Conservation (phyloP, 2,113 vertebrate species). For the Labeo rohita region DNA sequence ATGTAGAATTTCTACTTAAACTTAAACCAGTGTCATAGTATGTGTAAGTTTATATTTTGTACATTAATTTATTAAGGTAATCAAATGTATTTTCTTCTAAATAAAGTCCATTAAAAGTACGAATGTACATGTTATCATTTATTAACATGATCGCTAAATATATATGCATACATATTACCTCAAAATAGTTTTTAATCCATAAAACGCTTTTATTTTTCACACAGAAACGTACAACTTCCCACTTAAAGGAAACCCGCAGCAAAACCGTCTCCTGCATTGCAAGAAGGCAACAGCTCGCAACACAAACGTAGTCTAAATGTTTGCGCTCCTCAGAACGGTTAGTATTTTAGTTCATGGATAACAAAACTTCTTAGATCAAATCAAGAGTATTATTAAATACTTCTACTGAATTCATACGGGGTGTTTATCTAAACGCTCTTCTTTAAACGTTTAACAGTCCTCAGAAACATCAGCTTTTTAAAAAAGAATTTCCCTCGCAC, state of each 20-base stretch:
- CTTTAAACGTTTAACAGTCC: background rate
- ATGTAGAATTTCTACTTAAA: background rate
- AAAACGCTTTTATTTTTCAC: background rate
- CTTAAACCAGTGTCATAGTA: background rate
- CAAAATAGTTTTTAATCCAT: background rate
- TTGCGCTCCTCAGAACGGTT: background rate
- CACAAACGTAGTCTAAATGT: background rate
- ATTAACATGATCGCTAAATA: background rate
- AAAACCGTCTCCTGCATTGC: no score
- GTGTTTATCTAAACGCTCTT: background rate
- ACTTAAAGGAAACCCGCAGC: no score
- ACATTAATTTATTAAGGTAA: background rate
- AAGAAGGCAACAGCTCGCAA: background rate
- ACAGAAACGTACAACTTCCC: background rate
- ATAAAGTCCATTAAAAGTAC: background rate
- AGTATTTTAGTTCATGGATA: background rate
- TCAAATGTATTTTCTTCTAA: background rate
- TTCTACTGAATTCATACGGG: background rate
- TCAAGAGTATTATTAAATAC: background rate
- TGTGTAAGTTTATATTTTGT: background rate
- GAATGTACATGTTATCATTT: background rate
- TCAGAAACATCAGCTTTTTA: background rate
- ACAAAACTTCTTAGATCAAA: background rate
- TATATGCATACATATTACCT: background rate
- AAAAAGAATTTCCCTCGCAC: background rate